A percentile compares a stretch with the other conserved stretches of the same genome.
Evolutionary conservation across 2,888 invertebrate genomes (phyloP).

Genomic region (Eupithecia exiguata): DNA sequence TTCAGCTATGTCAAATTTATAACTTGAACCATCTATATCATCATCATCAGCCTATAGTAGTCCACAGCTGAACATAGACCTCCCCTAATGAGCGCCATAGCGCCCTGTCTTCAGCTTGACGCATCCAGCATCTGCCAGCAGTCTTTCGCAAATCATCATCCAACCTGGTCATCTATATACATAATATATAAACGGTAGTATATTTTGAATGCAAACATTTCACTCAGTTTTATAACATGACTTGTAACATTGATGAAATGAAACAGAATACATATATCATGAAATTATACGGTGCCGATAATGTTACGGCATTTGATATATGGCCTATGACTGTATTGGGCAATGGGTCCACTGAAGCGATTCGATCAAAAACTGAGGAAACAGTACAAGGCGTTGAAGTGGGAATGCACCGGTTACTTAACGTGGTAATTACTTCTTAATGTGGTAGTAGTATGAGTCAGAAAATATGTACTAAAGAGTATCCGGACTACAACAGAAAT

Average conservation of each 20-base stretch:
- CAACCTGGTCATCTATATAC: too few relatives aligned
- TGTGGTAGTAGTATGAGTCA: background rate
- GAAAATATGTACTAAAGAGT: background rate
- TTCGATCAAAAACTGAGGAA: constrained; percentile 29
- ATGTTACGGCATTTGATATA: constrained; percentile 32
- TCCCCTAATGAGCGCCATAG: too few relatives aligned
- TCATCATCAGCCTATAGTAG: too few relatives aligned
- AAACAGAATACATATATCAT: constrained; percentile 19
- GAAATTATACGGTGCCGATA: constrained; percentile 27
- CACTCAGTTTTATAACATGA: constrained; percentile 23
- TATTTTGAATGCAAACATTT: constrained; percentile 16
- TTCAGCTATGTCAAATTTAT: constrained; percentile 26
- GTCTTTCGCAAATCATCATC: too few relatives aligned
- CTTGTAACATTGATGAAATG: constrained; percentile 26
- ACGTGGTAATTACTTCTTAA: constrained; percentile 11
- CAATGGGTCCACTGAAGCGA: constrained; percentile 22
- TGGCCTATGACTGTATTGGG: constrained; percentile 24
- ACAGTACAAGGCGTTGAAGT: constrained; percentile 16
- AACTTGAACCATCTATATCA: constrained; percentile 5
- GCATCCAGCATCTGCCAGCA: too few relatives aligned
- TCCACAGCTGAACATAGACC: too few relatives aligned
- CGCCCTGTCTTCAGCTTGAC: too few relatives aligned
- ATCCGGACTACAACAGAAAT: background rate
- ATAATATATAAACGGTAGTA: constrained; percentile 9
- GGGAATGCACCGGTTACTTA: constrained; percentile 12